phyloP scores from a whole-genome alignment of 2,888 invertebrate genomes.

The Caenorhabditis virilis region DNA sequence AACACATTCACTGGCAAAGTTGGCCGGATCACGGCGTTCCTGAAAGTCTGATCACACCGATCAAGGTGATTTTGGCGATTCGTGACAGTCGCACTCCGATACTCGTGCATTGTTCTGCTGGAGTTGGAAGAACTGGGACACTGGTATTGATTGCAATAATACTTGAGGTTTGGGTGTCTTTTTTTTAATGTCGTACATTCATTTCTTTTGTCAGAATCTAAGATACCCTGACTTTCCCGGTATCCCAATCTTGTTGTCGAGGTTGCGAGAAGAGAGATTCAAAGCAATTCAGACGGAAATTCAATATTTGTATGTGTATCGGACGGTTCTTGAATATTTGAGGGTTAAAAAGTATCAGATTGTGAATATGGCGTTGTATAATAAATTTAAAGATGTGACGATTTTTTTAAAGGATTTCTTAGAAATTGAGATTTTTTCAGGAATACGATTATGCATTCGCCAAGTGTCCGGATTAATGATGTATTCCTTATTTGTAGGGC shows the following conservation, averaged over 20 bases:
- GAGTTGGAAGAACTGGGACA: conserved; percentile 30
- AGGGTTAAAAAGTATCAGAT: conserved; percentile 14
- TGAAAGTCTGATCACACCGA: conserved; percentile 12
- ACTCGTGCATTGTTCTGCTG: conserved; percentile 31
- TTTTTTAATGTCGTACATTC: too few relatives aligned
- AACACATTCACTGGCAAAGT: conserved; percentile 28
- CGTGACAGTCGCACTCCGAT: conserved; percentile 17
- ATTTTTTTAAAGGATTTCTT: too few relatives aligned
- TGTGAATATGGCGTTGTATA: too few relatives aligned
- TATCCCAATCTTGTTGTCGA: conserved; percentile 18
- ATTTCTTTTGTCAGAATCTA: not conserved
- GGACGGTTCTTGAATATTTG: conserved; percentile 45
- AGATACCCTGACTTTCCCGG: conserved; percentile 16
- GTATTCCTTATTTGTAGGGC: too few relatives aligned
- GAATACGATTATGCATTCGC: too few relatives aligned
- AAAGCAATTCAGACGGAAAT: conserved; percentile 38
- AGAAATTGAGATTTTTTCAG: too few relatives aligned
- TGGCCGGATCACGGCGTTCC: conserved; percentile 45
- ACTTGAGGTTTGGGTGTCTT: too few relatives aligned
- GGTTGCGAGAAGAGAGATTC: conserved; percentile 39
- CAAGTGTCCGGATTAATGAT: too few relatives aligned
- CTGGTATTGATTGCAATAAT: conserved; percentile 22
- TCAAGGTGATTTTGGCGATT: conserved; percentile 9
- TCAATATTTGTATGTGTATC: conserved; percentile 54
- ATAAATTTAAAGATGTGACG: too few relatives aligned